These are phyloP conservation scores for Drosophila ustulata DNA, from an alignment of 2,888 invertebrate genomes.

Conservation along the genomic window DNA sequence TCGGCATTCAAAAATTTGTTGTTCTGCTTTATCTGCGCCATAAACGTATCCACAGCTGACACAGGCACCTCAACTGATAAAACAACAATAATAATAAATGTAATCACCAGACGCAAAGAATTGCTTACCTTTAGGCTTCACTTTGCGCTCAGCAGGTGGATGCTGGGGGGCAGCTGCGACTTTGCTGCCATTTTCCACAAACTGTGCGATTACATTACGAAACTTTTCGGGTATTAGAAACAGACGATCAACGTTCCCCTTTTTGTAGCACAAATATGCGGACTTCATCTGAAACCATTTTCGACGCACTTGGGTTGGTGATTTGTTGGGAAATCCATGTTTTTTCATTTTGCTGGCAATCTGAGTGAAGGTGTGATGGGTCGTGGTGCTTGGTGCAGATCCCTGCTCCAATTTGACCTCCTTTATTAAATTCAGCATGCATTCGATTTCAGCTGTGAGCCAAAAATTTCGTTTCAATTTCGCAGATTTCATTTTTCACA, in stretches of 20 bases:
- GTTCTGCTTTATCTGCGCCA: constrained; percentile 64
- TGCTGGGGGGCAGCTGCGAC: not conserved
- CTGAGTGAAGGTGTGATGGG: constrained; percentile 78
- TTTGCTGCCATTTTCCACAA: constrained; percentile 77
- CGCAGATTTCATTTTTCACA: constrained; percentile 66
- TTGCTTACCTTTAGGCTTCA: constrained; percentile 23
- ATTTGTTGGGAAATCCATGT: constrained; percentile 79
- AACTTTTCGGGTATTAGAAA: constrained; percentile 80
- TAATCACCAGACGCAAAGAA: not conserved
- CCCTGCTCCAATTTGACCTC: constrained; percentile 73
- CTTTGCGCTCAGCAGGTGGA: constrained; percentile 20
- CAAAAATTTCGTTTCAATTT: constrained; percentile 81
- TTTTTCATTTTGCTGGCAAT: constrained; percentile 80
- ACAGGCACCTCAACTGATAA: constrained; percentile 12
- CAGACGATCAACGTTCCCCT: constrained; percentile 79
- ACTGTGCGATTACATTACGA: constrained; percentile 75
- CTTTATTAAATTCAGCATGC: constrained; percentile 78
- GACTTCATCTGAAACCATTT: constrained; percentile 83
- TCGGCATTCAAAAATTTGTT: constrained; percentile 69
- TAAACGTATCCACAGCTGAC: constrained; percentile 56
- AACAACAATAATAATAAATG: not conserved
- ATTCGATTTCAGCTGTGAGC: constrained; percentile 79
- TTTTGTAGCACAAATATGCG: constrained; percentile 80
- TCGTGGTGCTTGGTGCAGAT: constrained; percentile 67
- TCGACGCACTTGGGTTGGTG: constrained; percentile 78